Evolutionary conservation across 2,797 vertebrate genomes (phyloP), one percentile per base, ranked within the genome.

Genomic region (Tauraco hartlaubi): DNA sequence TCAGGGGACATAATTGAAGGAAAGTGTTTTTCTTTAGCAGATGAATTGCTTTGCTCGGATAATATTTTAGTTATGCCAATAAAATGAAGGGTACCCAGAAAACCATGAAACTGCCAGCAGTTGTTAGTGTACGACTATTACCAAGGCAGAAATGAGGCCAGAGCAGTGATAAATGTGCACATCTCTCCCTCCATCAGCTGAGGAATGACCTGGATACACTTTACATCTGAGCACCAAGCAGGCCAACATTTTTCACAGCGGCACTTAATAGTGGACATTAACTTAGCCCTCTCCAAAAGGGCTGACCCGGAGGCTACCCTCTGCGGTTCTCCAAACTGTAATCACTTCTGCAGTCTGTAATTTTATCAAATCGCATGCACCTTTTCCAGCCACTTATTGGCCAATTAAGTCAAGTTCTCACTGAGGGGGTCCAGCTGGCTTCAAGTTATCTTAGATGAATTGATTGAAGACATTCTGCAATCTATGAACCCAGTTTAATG

Each of bases 351-450:
- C 98, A 95, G 98, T 97, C 97, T 88, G 98, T 99, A 99, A 99
- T 99, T 99, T 99, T 98, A 99, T 99, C 99, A 99, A 99, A 99
- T 99, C 98, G 99, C 98, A 97, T 97, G 98, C 97, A 98, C 99
- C 99, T 99, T 99, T 99, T 98, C 98, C 98, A 98, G 98, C 98
- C 99, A 99, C 99, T 99, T 99, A 99, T 98, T 99, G 99, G 99
- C 99, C 99, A 99, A 99, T 99, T 99, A 99, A 99, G 99, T 99
- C 99, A 99, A 99, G 99, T 99, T 99, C 99, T 99, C 99, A 98
- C 99, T 98, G 98, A 99, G 99, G 99, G 99, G 99, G 99, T 99
- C 99, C 99, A 99, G 99, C 99, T 99, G 99, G 99, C 98, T 98
- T 98, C 98, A 98, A 98, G 99, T 99, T 99, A 99, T 99, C 99